Conservation (phyloP, 2,797 vertebrate genomes). For the Falco concolor region DNA sequence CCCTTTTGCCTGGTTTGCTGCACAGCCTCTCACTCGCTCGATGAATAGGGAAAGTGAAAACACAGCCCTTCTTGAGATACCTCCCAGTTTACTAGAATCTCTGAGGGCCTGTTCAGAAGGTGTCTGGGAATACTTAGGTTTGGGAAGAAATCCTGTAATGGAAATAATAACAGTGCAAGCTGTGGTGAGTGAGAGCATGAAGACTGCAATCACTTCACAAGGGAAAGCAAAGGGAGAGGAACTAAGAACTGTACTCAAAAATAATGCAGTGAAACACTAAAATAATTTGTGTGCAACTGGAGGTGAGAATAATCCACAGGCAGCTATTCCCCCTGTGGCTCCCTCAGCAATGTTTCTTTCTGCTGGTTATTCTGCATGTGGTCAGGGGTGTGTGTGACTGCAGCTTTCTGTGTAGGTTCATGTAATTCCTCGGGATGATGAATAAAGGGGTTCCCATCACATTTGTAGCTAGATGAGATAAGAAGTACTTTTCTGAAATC, state of each 20-base stretch:
- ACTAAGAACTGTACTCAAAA: not conserved
- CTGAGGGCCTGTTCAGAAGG: not conserved
- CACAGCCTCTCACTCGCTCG: not conserved
- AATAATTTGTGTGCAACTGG: not conserved
- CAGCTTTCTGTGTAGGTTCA: not conserved
- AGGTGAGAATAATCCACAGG: not conserved
- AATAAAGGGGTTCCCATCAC: not conserved
- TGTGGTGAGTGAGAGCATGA: not conserved
- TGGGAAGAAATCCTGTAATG: conserved; percentile 3
- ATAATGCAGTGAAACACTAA: not conserved
- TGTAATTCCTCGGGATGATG: not conserved
- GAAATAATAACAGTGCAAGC: conserved; percentile 16
- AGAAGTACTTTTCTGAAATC: not conserved
- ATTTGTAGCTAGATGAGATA: not conserved
- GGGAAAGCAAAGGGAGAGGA: not conserved
- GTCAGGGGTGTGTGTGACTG: not conserved
- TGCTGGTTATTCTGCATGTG: not conserved
- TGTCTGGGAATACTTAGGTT: conserved; percentile 3
- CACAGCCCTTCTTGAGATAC: not conserved
- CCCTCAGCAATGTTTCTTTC: not conserved
- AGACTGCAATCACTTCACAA: not conserved
- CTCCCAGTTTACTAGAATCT: not conserved
- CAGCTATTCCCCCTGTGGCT: not conserved
- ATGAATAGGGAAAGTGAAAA: not conserved
- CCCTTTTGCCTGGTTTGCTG: not conserved